These are phyloP conservation scores for Acronicta alni DNA, from an alignment of 2,888 invertebrate genomes.

Conservation along the genomic window DNA sequence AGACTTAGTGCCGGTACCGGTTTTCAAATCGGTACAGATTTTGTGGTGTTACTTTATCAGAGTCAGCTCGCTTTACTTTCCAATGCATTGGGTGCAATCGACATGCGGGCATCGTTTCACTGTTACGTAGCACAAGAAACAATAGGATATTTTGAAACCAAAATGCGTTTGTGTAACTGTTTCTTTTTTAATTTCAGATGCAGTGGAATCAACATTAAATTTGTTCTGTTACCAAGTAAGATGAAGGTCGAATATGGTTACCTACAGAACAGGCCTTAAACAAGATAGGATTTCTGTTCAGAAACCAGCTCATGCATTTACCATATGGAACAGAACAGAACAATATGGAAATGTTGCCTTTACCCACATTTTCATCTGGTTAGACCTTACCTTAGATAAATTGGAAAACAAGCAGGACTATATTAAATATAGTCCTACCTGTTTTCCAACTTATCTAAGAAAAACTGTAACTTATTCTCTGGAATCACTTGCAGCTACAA, in stretches of 20 bases:
- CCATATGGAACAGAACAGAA: constrained; percentile 34
- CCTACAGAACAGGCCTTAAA: constrained; percentile 30
- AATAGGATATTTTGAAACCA: constrained; percentile 55
- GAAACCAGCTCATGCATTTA: constrained; percentile 29
- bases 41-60: constrained; percentile 50
- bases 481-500: neutral
- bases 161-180: constrained; percentile 41
- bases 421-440: no score
- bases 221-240: constrained; percentile 14
- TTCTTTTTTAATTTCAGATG: constrained; percentile 33
- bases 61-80: constrained; percentile 48
- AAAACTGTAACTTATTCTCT: no score
- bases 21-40: constrained; percentile 52
- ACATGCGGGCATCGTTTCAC: constrained; percentile 49
- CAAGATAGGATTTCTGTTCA: constrained; percentile 30
- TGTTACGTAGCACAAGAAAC: constrained; percentile 47
- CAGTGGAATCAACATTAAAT: constrained; percentile 30
- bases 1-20: constrained; percentile 39
- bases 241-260: constrained; percentile 32
- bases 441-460: no score
- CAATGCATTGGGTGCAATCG: constrained; percentile 46
- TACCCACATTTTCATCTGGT: neutral
- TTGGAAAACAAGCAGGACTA: no score
- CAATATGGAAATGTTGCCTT: constrained; percentile 6
- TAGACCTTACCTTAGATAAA: neutral